Base-by-base conservation (phyloP, 2,797 vertebrate genomes). In the Varecia variegata region DNA sequence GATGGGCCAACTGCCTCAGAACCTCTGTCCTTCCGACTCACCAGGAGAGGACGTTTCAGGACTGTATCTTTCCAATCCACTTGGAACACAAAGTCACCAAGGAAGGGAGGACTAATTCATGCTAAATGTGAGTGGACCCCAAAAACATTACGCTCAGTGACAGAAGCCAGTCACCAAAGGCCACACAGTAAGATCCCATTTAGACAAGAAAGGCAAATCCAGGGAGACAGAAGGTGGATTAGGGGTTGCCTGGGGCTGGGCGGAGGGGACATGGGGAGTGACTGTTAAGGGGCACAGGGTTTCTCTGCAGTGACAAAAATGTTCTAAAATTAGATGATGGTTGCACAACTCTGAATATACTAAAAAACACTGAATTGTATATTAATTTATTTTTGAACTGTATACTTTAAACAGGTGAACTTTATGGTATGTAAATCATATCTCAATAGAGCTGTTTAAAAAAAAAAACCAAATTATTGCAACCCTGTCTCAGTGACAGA, bases 81-180 rank as follows among this genome's bases (percentile, higher is more conserved):
- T 83, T 52, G 43, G 60, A 68, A 93, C 56, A 90, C 15, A 47
- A 73, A 52, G 50, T 76, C 45, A 62, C 60, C 50, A 4, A 60
- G 47, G 76, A 35, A 67, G 1, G 3, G 47, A 62, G 32, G 14
- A 25, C 23, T 3, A 6, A 50, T 27, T 32, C 50, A 32, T 1
- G 20, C 12, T 23, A n/a, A 14, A 5, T 1, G 0, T 0, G 30
- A 50, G 70, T 9, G 12, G n/a, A 10, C 30, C 13, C 47, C 76
- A 56, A 15, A 32, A 11, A 62, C 0, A 13, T 0, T 6, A 27
- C 0, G 50, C 38, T 62, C 65, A 1, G 30, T 23, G 12, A 71
- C 30, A 68, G 40, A 35, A 14, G 45, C 58, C 15, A 18, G 62
- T 30, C 54, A 45, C 40, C 30, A 14, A 80, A 45, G 73, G 85